Evolutionary conservation across 2,113 vertebrate genomes (phyloP).

Genomic region (Indri indri): DNA sequence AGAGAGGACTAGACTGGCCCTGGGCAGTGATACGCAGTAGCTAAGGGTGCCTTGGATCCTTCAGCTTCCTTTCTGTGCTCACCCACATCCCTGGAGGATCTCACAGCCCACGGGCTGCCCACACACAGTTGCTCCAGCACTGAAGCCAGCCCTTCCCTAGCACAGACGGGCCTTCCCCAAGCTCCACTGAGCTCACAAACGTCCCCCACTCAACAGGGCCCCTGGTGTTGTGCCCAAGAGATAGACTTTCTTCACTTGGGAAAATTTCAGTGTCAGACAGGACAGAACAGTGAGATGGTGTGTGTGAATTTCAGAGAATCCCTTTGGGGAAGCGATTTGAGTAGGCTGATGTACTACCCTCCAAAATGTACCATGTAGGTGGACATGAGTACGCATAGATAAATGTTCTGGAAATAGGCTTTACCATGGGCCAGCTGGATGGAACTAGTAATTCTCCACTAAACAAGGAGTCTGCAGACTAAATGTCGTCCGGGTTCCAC

Average conservation of each 20-base stretch:
- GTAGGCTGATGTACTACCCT: fast-evolving
- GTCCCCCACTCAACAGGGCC: background rate
- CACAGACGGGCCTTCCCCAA: fast-evolving
- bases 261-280: fast-evolving
- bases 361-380: too few relatives aligned
- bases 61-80: fast-evolving
- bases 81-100: fast-evolving
- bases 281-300: fast-evolving
- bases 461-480: background rate
- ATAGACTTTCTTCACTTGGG: fast-evolving
- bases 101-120: background rate
- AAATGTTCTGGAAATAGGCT: background rate
- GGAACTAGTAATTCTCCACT: background rate
- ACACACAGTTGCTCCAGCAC: fast-evolving
- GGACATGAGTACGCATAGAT: background rate
- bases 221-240: background rate
- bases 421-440: fast-evolving
- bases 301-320: background rate
- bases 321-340: background rate
- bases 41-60: fast-evolving
- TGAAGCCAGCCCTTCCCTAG: fast-evolving
- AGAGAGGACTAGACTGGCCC: background rate
- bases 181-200: fast-evolving
- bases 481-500: background rate
- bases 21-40: fast-evolving